Percentiles rank a stretch among this genome's conserved stretches.
These are phyloP conservation scores for Linurgus olivaceus DNA, from an alignment of 2,797 vertebrate genomes.

Conservation along the genomic window DNA sequence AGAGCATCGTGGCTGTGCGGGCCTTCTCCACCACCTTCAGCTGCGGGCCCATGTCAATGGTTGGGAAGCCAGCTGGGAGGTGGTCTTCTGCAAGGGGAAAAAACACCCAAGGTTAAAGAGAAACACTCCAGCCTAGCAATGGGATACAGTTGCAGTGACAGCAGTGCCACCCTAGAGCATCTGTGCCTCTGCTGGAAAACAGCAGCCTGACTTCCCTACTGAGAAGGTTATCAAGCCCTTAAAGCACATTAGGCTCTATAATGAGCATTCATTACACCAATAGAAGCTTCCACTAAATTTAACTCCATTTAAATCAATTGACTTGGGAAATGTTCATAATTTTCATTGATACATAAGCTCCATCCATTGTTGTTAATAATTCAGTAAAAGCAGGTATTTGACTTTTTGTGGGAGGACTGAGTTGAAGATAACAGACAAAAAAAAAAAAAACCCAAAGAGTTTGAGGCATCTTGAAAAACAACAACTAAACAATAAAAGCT, in stretches of 20 bases:
- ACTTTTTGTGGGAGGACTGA: conserved; percentile 11
- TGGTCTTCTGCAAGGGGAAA: conserved; percentile 86
- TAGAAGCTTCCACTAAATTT: conserved; percentile 58
- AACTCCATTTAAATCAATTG: conserved; percentile 61
- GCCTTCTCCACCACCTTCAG: conserved; percentile 96
- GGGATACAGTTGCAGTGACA: background rate
- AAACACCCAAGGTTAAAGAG: conserved; percentile 14
- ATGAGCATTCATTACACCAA: conserved; percentile 62
- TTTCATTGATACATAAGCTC: conserved; percentile 49
- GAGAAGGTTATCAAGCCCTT: conserved; percentile 55
- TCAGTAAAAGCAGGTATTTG: conserved; percentile 51
- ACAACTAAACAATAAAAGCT: background rate
- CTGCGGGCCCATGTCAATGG: conserved; percentile 97
- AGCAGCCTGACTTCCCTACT: conserved; percentile 33
- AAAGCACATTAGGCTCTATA: conserved; percentile 55
- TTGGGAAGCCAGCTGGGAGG: conserved; percentile 91
- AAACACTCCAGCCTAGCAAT: rapidly evolving
- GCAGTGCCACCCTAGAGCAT: background rate
- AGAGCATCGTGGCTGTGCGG: conserved; percentile 95
- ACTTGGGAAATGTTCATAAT: conserved; percentile 48
- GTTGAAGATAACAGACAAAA: conserved; percentile 17
- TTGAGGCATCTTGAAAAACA: conserved; percentile 26
- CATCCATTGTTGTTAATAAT: conserved; percentile 50
- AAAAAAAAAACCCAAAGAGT: background rate
- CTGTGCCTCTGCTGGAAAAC: conserved; percentile 47